Evolutionary conservation across 2,797 vertebrate genomes (phyloP).

Genomic region (Atherinosoma microstoma): DNA sequence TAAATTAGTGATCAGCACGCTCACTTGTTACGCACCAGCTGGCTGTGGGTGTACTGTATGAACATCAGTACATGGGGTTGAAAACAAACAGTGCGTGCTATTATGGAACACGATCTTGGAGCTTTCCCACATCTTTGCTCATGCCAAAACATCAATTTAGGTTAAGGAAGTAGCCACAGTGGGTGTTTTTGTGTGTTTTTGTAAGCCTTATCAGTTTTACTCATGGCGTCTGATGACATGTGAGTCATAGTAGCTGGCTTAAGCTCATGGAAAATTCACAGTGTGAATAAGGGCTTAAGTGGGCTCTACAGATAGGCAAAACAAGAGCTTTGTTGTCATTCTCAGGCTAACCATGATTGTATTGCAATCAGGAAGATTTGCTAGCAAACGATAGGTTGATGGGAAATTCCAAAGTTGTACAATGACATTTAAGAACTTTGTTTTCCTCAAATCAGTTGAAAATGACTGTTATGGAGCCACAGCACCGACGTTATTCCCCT

Average conservation of each 20-base stretch:
- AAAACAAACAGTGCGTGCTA: constrained; percentile 54
- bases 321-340: constrained; percentile 61
- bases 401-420: background rate
- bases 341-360: constrained; percentile 42
- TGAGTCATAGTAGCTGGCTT: constrained; percentile 58
- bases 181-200: constrained; percentile 19
- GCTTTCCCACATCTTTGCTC: constrained; percentile 30
- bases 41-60: constrained; percentile 30
- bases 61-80: constrained; percentile 15
- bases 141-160: constrained; percentile 62
- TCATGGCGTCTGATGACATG: constrained; percentile 64
- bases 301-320: constrained; percentile 37
- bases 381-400: constrained; percentile 18
- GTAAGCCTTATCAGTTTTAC: constrained; percentile 62
- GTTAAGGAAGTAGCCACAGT: constrained; percentile 42
- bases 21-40: constrained; percentile 66
- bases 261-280: constrained; percentile 68
- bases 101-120: constrained; percentile 50
- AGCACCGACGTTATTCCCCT: background rate
- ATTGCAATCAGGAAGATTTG: constrained; percentile 17
- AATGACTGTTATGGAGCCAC: background rate
- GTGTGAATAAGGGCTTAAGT: constrained; percentile 60
- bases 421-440: background rate
- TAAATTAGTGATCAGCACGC: constrained; percentile 79
- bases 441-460: background rate